These are phyloP conservation scores for Psammodynastes pulverulentus DNA, from an alignment of 2,113 vertebrate species.

Conservation along the genomic window DNA sequence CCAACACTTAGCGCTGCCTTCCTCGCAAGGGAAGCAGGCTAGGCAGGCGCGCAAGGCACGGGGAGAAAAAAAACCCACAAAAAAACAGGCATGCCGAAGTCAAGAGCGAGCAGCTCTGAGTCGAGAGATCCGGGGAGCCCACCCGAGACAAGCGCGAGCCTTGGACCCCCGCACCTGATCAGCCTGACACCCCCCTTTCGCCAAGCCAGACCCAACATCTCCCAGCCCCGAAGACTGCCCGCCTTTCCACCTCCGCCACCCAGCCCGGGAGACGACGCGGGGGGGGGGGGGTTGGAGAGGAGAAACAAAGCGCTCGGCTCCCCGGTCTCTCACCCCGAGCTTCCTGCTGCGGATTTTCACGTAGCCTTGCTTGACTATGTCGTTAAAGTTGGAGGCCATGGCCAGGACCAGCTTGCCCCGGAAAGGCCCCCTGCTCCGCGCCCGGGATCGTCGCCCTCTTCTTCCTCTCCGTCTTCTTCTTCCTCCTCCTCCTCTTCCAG, in stretches of 20 bases:
- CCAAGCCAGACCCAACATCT: background rate
- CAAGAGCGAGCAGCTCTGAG: background rate
- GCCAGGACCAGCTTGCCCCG: constrained; percentile 54
- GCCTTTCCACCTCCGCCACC: background rate
- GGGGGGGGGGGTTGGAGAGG: background rate
- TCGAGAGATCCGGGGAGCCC: background rate
- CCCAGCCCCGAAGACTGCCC: background rate
- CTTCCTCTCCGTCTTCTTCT: background rate
- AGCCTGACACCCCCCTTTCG: background rate
- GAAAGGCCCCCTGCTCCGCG: constrained; percentile 7
- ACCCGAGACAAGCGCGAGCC: background rate
- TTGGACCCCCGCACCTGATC: background rate
- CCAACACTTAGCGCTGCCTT: background rate
- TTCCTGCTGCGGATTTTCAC: constrained; percentile 97
- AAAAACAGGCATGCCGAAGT: constrained; percentile 8
- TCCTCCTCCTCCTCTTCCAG: constrained; percentile 21
- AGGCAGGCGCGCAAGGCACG: background rate
- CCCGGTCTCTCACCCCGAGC: constrained; percentile 86
- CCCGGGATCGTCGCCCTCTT: background rate
- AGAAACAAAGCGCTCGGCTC: background rate
- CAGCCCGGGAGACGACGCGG: background rate
- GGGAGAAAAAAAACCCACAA: no score
- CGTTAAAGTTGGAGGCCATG: constrained; percentile 99
- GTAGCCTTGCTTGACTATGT: constrained; percentile 98
- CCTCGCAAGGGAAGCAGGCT: background rate